Evolutionary conservation across 2,797 vertebrate species (phyloP).

Genomic region (Strix occidentalis): DNA sequence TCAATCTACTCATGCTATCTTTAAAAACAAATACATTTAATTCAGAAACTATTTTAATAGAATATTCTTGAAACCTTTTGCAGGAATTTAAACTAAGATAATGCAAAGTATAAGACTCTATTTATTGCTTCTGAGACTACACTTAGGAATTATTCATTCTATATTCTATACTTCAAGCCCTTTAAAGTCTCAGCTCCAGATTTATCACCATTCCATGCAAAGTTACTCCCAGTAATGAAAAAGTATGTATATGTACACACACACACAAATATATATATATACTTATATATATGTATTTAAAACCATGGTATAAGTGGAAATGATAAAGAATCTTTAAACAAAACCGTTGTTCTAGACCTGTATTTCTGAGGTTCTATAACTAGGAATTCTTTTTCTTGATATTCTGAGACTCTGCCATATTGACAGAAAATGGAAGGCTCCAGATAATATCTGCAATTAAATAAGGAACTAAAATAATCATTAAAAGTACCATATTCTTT

Average conservation of each 20-base stretch:
- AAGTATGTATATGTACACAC: background rate
- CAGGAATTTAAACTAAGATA: background rate
- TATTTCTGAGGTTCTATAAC: background rate
- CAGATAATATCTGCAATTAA: background rate
- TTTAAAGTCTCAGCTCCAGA: background rate
- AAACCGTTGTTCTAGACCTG: background rate
- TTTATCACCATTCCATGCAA: background rate
- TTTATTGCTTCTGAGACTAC: background rate
- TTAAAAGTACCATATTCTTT: background rate
- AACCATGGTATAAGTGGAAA: background rate
- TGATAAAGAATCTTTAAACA: background rate
- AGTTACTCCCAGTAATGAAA: background rate
- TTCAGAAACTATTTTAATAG: background rate
- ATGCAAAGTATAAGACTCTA: background rate
- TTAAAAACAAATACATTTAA: background rate
- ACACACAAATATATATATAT: background rate
- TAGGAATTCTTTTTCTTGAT: background rate
- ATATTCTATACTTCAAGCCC: background rate
- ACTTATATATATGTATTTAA: background rate
- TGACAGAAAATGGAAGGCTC: background rate
- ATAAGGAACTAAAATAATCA: background rate
- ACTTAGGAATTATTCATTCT: background rate
- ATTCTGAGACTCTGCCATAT: background rate
- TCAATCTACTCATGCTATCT: background rate
- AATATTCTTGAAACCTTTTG: background rate